Conservation (phyloP, 2,797 vertebrate species). For the Prionace glauca region DNA sequence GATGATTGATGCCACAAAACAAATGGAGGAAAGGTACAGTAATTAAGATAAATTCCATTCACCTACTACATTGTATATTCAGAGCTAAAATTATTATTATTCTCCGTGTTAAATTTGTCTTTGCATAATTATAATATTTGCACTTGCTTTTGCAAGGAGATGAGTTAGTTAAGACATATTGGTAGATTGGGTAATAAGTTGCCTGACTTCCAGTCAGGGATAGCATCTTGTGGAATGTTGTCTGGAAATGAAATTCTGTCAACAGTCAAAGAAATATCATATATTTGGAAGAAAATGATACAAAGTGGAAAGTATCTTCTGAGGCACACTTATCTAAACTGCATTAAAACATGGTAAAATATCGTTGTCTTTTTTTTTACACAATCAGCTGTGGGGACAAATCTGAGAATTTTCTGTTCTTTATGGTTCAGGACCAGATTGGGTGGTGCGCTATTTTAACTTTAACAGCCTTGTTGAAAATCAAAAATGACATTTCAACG, state of each 20-base stretch:
- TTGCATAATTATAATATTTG: neutral
- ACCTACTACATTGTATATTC: neutral
- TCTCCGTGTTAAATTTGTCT: neutral
- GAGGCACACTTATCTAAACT: neutral
- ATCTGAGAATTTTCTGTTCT: neutral
- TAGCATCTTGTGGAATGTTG: neutral
- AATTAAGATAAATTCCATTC: neutral
- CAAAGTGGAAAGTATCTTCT: neutral
- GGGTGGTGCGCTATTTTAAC: neutral
- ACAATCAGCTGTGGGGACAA: neutral
- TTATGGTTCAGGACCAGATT: neutral
- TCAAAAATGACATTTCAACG: neutral
- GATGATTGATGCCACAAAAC: conserved; percentile 72
- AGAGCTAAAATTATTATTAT: neutral
- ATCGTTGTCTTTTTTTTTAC: neutral
- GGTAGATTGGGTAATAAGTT: neutral
- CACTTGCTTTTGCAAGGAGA: neutral
- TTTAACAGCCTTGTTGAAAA: neutral
- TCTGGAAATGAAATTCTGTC: neutral
- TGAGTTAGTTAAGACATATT: neutral
- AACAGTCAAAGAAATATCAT: neutral
- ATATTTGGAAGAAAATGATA: no score
- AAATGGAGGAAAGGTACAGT: conserved; percentile 71
- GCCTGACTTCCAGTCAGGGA: neutral
- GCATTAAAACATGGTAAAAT: neutral